Conservation (phyloP, 92 coral and sea anemone species). For the Porites rus region DNA sequence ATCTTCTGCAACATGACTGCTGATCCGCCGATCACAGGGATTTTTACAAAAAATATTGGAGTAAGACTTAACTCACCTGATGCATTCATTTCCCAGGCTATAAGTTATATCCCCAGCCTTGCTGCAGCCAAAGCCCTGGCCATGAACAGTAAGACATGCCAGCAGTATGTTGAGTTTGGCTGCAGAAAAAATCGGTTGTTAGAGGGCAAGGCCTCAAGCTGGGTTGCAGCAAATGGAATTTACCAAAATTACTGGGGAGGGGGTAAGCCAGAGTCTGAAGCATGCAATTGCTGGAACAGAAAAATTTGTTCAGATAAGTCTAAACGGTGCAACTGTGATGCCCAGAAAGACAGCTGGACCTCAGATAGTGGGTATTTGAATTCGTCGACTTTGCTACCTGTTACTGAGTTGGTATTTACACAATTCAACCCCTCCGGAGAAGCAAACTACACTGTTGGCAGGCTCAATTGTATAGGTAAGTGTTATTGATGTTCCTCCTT, state of each 20-base stretch:
- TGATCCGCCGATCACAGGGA: constrained; percentile 64
- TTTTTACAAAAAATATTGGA: constrained; percentile 35
- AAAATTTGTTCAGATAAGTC: constrained; percentile 49
- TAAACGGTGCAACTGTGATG: constrained; percentile 86
- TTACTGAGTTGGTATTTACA: constrained; percentile 75
- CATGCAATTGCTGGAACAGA: constrained; percentile 80
- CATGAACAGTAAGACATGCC: constrained; percentile 73
- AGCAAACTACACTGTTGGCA: constrained; percentile 86
- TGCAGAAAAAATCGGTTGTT: constrained; percentile 74
- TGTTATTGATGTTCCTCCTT: background rate
- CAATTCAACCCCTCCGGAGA: constrained; percentile 53
- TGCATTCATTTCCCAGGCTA: constrained; percentile 55
- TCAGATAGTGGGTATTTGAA: constrained; percentile 74
- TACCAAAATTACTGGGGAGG: constrained; percentile 89
- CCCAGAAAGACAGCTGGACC: constrained; percentile 47
- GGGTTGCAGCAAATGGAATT: constrained; percentile 80
- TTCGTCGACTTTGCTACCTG: constrained; percentile 68
- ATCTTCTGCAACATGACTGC: constrained; percentile 81
- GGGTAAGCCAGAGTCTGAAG: constrained; percentile 45
- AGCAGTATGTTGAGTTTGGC: constrained; percentile 80
- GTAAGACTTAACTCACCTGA: constrained; percentile 52
- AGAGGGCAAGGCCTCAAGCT: constrained; percentile 31
- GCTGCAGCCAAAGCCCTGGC: constrained; percentile 77
- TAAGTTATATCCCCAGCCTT: constrained; percentile 63
- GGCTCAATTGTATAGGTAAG: constrained; percentile 78